Conservation (phyloP, 2,888 invertebrate genomes). For the Lamproptera curius region DNA sequence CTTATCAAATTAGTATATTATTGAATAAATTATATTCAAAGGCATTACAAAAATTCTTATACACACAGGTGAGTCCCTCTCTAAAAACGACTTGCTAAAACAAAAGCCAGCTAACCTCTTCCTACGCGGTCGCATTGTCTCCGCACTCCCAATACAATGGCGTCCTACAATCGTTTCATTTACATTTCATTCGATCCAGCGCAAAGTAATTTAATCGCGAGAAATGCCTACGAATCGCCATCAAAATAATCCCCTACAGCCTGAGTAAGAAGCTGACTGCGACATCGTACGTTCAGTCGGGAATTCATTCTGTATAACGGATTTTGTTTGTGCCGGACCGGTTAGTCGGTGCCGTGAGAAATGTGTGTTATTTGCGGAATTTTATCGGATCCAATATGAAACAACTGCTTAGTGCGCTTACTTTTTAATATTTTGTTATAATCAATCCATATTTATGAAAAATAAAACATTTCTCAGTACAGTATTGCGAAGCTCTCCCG, state of each 20-base stretch:
- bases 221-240: slow-evolving; percentile 38
- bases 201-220: slow-evolving; percentile 45
- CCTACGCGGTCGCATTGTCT: slow-evolving; percentile 11
- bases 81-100: too few relatives aligned
- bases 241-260: slow-evolving; percentile 10
- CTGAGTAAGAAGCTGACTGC: neutral
- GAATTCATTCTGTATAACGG: neutral
- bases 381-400: too few relatives aligned
- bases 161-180: slow-evolving; percentile 41
- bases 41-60: too few relatives aligned
- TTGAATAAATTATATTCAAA: too few relatives aligned
- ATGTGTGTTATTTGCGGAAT: neutral
- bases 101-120: too few relatives aligned
- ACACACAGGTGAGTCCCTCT: too few relatives aligned
- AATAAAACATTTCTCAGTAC: too few relatives aligned
- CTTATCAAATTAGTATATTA: too few relatives aligned
- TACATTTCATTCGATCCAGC: slow-evolving; percentile 41
- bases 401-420: too few relatives aligned
- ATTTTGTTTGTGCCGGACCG: neutral
- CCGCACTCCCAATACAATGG: slow-evolving; percentile 25
- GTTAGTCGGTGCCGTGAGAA: neutral
- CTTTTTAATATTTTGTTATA: too few relatives aligned
- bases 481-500: too few relatives aligned
- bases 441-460: too few relatives aligned
- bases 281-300: neutral